phyloP scores from a whole-genome alignment of 2,113 vertebrate genomes.

The Phrynocephalus versicolor region DNA sequence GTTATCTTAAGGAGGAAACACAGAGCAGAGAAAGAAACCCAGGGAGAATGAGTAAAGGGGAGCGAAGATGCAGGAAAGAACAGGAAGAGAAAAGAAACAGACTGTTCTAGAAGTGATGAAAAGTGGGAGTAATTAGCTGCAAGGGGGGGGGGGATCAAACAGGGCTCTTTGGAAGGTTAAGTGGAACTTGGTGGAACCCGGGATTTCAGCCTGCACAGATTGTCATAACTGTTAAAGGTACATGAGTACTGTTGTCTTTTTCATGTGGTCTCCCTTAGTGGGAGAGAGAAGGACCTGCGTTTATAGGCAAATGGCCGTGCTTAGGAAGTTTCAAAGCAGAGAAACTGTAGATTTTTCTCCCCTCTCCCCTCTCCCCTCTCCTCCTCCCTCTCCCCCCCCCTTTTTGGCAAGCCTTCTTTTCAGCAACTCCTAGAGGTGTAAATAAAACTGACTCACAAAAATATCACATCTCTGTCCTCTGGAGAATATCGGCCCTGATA shows the following conservation, averaged over 20 bases:
- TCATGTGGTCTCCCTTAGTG: neutral
- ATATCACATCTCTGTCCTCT: neutral
- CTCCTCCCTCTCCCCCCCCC: too few species aligned
- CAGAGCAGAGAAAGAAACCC: neutral
- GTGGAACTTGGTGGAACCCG: neutral
- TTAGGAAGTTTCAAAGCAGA: too few species aligned
- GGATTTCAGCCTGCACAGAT: neutral
- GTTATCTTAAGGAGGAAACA: neutral
- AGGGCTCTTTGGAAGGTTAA: neutral
- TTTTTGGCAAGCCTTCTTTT: neutral
- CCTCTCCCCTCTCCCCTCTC: too few species aligned
- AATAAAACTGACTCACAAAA: neutral
- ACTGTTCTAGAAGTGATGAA: neutral
- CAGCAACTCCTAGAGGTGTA: neutral
- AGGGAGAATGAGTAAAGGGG: neutral
- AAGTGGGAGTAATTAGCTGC: neutral
- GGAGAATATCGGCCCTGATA: neutral
- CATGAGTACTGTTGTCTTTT: neutral
- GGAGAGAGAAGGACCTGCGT: neutral
- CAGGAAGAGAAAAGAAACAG: neutral
- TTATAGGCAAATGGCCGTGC: too few species aligned
- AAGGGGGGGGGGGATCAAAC: too few species aligned
- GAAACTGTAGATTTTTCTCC: too few species aligned
- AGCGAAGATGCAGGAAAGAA: neutral
- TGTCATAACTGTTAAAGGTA: neutral